Conservation (phyloP, 2,113 vertebrate species). For the Thunnus maccoyii region DNA sequence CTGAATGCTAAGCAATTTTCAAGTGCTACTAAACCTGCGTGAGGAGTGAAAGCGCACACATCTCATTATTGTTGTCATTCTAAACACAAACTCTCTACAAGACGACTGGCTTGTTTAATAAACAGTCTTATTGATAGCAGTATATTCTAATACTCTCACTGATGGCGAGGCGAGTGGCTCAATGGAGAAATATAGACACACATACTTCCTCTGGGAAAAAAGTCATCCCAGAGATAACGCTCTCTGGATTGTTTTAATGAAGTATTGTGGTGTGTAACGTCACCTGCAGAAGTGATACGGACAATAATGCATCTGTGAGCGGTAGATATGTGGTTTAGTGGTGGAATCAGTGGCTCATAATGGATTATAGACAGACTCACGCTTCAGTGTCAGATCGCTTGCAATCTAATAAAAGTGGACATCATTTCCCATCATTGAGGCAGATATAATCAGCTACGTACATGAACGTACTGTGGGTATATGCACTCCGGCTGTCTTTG, state of each 20-base stretch:
- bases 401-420: conserved; percentile 43
- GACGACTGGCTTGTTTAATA: conserved; percentile 28
- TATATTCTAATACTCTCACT: conserved; percentile 13
- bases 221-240: conserved; percentile 32
- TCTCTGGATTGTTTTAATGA: conserved; percentile 50
- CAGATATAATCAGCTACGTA: not conserved
- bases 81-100: conserved; percentile 30
- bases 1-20: conserved; percentile 65
- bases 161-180: conserved; percentile 4
- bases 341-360: conserved; percentile 34
- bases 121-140: conserved; percentile 27
- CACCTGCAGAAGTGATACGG: conserved; percentile 39
- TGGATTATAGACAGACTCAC: conserved; percentile 38
- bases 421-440: conserved; percentile 22
- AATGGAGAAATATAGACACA: conserved; percentile 25
- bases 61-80: conserved; percentile 46
- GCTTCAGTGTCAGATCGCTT: conserved; percentile 47
- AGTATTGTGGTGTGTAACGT: conserved; percentile 45
- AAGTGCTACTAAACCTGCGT: conserved; percentile 44
- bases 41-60: conserved; percentile 22
- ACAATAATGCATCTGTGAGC: conserved; percentile 33
- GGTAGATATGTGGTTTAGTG: conserved; percentile 56
- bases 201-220: conserved; percentile 33
- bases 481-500: not conserved
- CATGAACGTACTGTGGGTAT: not conserved